Evolutionary conservation across 2,888 invertebrate genomes (phyloP).

Genomic region (Pachydiplax longipennis): DNA sequence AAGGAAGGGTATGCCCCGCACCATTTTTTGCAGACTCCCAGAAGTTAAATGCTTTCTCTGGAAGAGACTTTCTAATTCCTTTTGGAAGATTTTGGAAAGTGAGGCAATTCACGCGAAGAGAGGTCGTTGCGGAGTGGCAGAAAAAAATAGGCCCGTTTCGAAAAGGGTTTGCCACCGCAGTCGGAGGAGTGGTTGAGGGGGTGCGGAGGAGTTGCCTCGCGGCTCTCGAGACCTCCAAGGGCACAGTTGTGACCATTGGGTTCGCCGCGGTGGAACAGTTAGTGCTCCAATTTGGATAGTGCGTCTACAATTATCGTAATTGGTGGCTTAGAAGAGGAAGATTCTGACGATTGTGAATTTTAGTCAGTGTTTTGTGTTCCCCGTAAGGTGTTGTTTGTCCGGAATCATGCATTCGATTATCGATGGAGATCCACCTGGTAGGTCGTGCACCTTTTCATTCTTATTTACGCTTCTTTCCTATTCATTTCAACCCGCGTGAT

Average conservation of each 20-base stretch:
- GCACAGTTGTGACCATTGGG: not conserved
- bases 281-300: too few species aligned
- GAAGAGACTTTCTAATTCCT: slow-evolving; percentile 24
- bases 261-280: too few species aligned
- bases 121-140: not conserved
- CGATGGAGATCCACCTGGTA: too few species aligned
- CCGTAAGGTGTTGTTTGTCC: too few species aligned
- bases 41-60: not conserved
- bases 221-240: not conserved
- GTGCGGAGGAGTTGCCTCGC: not conserved
- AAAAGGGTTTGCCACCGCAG: slow-evolving; percentile 5
- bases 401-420: too few species aligned
- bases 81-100: slow-evolving; percentile 17
- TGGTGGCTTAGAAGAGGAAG: too few species aligned
- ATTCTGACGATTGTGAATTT: too few species aligned
- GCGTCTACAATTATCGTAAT: too few species aligned
- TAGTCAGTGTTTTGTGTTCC: too few species aligned
- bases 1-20: not conserved
- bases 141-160: not conserved
- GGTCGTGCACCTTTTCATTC: too few species aligned
- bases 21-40: not conserved
- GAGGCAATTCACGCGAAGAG: slow-evolving; percentile 2
- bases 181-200: not conserved
- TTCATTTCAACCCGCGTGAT: too few species aligned
- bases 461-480: too few species aligned